Percentiles rank a stretch among this genome's conserved stretches.
phyloP scores from a whole-genome alignment of 1,140 invertebrate genomes.

The Ostrea edulis region DNA sequence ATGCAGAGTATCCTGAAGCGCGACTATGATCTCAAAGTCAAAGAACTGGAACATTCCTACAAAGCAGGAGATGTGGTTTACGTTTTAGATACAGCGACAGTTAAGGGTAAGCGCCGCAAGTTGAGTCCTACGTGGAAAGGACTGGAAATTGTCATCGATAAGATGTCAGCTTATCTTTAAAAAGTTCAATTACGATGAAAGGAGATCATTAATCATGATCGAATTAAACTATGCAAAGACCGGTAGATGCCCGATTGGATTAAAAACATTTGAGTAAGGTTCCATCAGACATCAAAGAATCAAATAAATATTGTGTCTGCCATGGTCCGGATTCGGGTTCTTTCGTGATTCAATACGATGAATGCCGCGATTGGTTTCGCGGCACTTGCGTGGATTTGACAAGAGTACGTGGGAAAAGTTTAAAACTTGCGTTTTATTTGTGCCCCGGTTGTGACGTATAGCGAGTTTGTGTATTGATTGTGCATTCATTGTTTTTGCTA shows the following conservation, averaged over 20 bases:
- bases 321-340: constrained; percentile 23
- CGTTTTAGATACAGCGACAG: constrained; percentile 9
- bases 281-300: background rate
- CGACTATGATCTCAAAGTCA: constrained; percentile 33
- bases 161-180: constrained; percentile 34
- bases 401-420: background rate
- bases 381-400: constrained; percentile 4
- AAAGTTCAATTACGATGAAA: background rate
- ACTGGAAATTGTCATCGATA: background rate
- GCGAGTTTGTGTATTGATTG: no score
- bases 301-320: constrained; percentile 39
- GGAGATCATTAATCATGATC: constrained; percentile 37
- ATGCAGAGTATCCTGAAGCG: background rate
- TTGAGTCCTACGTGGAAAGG: constrained; percentile 42
- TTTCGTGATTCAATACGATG: constrained; percentile 46
- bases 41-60: background rate
- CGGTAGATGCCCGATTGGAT: constrained; percentile 28
- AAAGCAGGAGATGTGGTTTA: constrained; percentile 9
- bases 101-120: constrained; percentile 18
- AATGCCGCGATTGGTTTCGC: no score
- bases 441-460: constrained; percentile 17
- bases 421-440: background rate
- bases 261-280: background rate
- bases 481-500: no score
- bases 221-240: constrained; percentile 38